Evolutionary conservation across 2,888 invertebrate species (phyloP).

Genomic region (Cryptophagus acutangulus): DNA sequence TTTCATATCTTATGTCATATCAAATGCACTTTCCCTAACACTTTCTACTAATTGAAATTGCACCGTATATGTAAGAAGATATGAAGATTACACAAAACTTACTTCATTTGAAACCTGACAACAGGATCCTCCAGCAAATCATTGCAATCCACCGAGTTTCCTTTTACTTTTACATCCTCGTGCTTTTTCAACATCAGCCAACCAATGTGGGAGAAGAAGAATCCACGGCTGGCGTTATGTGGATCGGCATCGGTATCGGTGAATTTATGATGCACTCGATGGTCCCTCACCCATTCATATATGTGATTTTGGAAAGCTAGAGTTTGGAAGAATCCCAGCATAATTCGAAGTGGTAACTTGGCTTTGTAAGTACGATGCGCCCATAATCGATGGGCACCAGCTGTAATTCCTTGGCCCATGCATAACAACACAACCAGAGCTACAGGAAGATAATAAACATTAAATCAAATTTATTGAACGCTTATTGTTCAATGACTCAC

Average conservation of each 20-base stretch:
- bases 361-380: constrained; percentile 83
- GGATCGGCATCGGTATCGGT: constrained; percentile 87
- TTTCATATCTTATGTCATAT: background rate
- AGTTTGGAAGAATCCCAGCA: constrained; percentile 77
- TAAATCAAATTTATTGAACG: background rate
- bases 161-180: constrained; percentile 79
- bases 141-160: constrained; percentile 78
- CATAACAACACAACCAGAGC: constrained; percentile 2
- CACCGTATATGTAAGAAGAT: background rate
- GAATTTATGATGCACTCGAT: constrained; percentile 85
- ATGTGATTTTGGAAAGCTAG: constrained; percentile 85
- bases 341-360: constrained; percentile 70
- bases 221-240: constrained; percentile 77
- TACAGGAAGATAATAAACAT: background rate
- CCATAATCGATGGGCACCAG: constrained; percentile 92
- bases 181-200: constrained; percentile 89
- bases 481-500: constrained; percentile 47
- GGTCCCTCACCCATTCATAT: constrained; percentile 81
- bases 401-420: constrained; percentile 65
- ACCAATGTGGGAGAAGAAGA: constrained; percentile 94
- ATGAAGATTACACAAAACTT: constrained; percentile 37
- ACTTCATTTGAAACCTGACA: constrained; percentile 83
- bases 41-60: background rate
- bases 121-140: constrained; percentile 81
- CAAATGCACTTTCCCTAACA: background rate